Base-by-base conservation (phyloP, 92 coral and sea anemone genomes). In the Palythoa grandis region DNA sequence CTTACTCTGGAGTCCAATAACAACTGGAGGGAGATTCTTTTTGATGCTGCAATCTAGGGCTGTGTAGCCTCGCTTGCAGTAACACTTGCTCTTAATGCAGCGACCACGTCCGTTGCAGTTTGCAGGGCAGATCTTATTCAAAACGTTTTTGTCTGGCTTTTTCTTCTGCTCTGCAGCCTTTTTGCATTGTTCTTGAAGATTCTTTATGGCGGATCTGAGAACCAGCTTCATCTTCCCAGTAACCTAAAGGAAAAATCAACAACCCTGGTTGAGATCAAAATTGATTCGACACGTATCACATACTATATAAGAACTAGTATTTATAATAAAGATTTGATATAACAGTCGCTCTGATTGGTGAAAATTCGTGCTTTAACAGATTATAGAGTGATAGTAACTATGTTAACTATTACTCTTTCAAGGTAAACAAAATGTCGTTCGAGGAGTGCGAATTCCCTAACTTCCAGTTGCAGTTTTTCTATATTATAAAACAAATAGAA, bases 171-270 rank as follows among this genome's bases (percentile, higher is more conserved):
- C 77, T 39, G 91, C 90, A 70, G 87, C 90, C 22, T 77, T 90
- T 83, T 91, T 91, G 88, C 90, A 93, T 85, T 92, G 90, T 70
- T 92, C 93, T 86, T 90, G 91, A 50, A 94, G 91, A 83, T 93
- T 83, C 23, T 91, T 80, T 20, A 94, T 73, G 12, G 98, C 83
- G 3, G 98, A 94, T 19, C 88, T 90, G 22, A 80, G 56, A 47
- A 91, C 95, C 92, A 92, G 78, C 3, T 88, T 80, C 10, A 86
- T 73, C 68, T 83, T 92, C 1, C 98, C 98, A 39, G 95, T 73
- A 23, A 94, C 89, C 98, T 94, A 43, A 43, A 43, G 50, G 50
- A 43, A 43, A 43, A 43, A 43, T 43, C 50, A 43, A 43, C 50
- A 43, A 43, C 50, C 50, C 6, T 8, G 7, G 7, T 8, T 43